Evolutionary conservation across 2,113 vertebrate species (phyloP).

Genomic region (Phaethon lepturus): DNA sequence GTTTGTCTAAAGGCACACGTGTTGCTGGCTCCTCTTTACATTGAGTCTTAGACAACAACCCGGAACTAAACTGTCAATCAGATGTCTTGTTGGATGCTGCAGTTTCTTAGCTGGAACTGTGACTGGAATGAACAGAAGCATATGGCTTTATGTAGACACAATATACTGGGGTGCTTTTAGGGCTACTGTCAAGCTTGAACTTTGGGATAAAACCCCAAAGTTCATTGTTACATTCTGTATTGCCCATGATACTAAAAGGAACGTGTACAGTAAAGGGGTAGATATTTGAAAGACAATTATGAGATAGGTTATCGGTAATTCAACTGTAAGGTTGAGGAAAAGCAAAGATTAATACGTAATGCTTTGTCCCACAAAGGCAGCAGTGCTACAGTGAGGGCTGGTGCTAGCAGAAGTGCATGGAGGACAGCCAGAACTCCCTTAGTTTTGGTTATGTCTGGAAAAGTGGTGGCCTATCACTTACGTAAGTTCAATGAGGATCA

Average conservation of each 20-base stretch:
- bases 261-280: neutral
- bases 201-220: neutral
- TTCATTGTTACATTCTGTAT: neutral
- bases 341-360: neutral
- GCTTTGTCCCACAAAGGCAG: neutral
- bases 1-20: neutral
- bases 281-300: neutral
- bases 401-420: neutral
- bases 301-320: neutral
- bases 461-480: neutral
- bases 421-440: neutral
- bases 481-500: neutral
- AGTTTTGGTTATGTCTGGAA: neutral
- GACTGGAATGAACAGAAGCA: neutral
- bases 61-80: neutral
- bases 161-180: neutral
- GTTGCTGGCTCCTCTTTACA: neutral
- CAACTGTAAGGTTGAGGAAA: accelerated
- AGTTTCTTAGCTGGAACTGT: neutral
- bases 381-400: neutral
- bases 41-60: neutral
- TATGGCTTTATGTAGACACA: neutral
- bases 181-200: neutral
- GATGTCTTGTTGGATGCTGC: neutral
- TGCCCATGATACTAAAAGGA: neutral